Conservation (phyloP, 2,797 vertebrate genomes). For the Sitta carolinensis region DNA sequence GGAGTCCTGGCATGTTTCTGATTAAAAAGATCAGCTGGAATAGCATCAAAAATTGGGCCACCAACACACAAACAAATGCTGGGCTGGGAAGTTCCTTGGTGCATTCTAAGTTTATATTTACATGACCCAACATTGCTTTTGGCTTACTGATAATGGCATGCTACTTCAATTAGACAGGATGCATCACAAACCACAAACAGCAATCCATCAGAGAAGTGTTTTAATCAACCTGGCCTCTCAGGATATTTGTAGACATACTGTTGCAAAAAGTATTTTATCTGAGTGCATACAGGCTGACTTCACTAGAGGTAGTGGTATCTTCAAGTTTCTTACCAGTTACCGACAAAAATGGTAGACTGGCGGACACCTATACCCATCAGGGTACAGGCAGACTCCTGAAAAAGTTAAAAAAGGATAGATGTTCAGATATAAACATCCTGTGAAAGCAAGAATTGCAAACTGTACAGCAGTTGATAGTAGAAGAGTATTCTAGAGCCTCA, state of each 20-base stretch:
- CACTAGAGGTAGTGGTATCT: neutral
- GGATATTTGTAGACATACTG: neutral
- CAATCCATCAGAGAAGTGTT: neutral
- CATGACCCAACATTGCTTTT: neutral
- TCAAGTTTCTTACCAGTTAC: neutral
- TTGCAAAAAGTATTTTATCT: neutral
- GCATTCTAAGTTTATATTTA: neutral
- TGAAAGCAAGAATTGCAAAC: neutral
- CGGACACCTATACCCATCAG: neutral
- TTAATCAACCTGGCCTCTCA: neutral
- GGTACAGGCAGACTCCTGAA: neutral
- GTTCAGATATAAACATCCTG: neutral
- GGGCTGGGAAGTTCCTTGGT: neutral
- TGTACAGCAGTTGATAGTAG: neutral
- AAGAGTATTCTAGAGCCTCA: neutral
- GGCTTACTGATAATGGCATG: neutral
- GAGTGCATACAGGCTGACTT: neutral
- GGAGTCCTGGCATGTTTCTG: neutral
- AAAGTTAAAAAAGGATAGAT: neutral
- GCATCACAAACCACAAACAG: neutral
- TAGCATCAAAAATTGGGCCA: neutral
- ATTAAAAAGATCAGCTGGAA: slow-evolving; percentile 11
- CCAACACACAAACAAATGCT: neutral
- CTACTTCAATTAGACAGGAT: neutral
- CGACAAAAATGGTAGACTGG: neutral